Conservation (phyloP, 1,140 invertebrate species). For the Ctenoplectra terminalis region DNA sequence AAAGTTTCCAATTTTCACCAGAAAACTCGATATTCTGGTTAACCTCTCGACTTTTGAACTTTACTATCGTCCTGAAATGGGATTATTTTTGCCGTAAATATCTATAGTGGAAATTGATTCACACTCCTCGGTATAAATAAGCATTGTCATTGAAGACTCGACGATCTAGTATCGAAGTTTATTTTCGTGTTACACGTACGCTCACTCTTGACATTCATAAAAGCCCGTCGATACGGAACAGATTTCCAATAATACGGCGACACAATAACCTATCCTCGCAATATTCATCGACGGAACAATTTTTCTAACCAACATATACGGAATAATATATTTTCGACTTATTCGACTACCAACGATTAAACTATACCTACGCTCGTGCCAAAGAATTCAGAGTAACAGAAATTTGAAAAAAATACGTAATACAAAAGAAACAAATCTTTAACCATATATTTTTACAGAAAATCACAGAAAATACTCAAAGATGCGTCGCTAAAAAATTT, state of each 20-base stretch:
- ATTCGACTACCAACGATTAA: no score
- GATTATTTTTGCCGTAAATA: background rate
- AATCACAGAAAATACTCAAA: no score
- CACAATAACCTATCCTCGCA: background rate
- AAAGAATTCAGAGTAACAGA: no score
- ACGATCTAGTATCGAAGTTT: background rate
- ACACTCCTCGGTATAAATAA: background rate
- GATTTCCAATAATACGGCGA: background rate
- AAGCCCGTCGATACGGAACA: background rate
- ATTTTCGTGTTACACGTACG: background rate
- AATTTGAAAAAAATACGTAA: no score
- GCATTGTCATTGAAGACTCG: background rate
- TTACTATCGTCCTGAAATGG: background rate
- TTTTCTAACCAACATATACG: background rate
- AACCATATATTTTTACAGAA: no score
- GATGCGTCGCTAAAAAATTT: no score
- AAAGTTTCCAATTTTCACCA: background rate
- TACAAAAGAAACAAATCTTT: no score
- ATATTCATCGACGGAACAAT: background rate
- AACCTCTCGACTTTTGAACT: background rate
- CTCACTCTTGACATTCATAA: background rate
- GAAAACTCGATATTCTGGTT: background rate
- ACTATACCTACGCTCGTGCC: no score
- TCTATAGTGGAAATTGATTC: background rate
- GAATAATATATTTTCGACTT: background rate